These are phyloP conservation scores for Stenurella melanura DNA, from an alignment of 2,888 invertebrate species.

Conservation along the genomic window DNA sequence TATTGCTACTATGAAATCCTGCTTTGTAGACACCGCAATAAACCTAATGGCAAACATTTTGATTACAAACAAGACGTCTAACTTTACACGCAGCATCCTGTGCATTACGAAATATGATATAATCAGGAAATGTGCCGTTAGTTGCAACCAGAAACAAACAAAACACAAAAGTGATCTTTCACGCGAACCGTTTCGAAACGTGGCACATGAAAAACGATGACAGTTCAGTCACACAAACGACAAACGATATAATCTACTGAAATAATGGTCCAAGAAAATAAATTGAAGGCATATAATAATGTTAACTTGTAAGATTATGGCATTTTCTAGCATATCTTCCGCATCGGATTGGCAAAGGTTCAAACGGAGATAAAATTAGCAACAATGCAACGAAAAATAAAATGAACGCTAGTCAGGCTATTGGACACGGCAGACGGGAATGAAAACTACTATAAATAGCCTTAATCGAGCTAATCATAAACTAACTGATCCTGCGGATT, in stretches of 20 bases:
- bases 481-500: background rate
- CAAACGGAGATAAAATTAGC: conserved; percentile 42
- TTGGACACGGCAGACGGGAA: background rate
- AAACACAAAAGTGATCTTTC: conserved; percentile 9
- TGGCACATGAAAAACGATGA: background rate
- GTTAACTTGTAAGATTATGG: conserved; percentile 29
- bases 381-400: conserved; percentile 40
- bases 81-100: conserved; percentile 17
- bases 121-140: conserved; percentile 10
- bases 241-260: conserved; percentile 25
- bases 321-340: conserved; percentile 36
- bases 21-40: background rate
- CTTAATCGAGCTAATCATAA: conserved; percentile 15
- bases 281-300: conserved; percentile 33
- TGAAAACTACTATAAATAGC: conserved; percentile 29
- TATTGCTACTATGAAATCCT: background rate
- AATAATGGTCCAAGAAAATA: conserved; percentile 29
- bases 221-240: conserved; percentile 11
- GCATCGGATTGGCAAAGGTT: conserved; percentile 43
- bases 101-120: background rate
- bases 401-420: conserved; percentile 3
- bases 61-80: background rate
- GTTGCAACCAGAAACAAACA: background rate
- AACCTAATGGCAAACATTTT: background rate
- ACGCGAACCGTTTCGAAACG: background rate